phyloP scores from a whole-genome alignment of 2,888 invertebrate species.

The Galeruca laticollis region DNA sequence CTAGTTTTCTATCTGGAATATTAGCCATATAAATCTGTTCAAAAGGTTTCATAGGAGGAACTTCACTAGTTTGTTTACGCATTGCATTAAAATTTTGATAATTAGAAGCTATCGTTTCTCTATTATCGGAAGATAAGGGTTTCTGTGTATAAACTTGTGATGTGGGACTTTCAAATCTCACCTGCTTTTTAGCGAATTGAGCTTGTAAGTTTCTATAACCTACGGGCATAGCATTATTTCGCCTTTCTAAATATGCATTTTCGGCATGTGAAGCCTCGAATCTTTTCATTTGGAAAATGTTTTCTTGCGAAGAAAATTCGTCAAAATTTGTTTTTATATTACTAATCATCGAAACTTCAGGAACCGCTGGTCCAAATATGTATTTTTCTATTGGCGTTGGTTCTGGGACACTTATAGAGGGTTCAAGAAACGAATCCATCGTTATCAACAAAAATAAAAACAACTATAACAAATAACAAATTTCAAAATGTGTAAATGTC shows the following conservation, averaged over 20 bases:
- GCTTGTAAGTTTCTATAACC: slow-evolving; percentile 27
- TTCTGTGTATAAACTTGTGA: slow-evolving; percentile 41
- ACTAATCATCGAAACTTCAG: slow-evolving; percentile 63
- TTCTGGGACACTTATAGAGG: slow-evolving; percentile 59
- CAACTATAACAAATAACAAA: slow-evolving; percentile 1
- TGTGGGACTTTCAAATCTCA: slow-evolving; percentile 60
- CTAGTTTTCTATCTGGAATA: slow-evolving; percentile 63
- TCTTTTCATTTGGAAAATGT: slow-evolving; percentile 55
- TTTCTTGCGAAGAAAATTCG: slow-evolving; percentile 48
- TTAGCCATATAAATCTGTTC: slow-evolving; percentile 65
- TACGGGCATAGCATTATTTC: slow-evolving; percentile 30
- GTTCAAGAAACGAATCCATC: slow-evolving; percentile 65
- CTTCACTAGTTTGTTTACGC: slow-evolving; percentile 16
- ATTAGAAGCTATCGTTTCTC: slow-evolving; percentile 2
- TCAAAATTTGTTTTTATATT: slow-evolving; percentile 37
- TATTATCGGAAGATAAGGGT: slow-evolving; percentile 38
- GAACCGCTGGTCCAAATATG: slow-evolving; percentile 55
- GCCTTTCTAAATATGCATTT: slow-evolving; percentile 1
- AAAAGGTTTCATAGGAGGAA: slow-evolving; percentile 47
- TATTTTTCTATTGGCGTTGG: slow-evolving; percentile 49
- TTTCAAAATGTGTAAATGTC: neutral
- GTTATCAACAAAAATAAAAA: neutral
- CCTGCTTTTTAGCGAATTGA: slow-evolving; percentile 59
- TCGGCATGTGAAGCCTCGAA: slow-evolving; percentile 11
- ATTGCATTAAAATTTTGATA: slow-evolving; percentile 26